These are phyloP conservation scores for Chelonus formosanus DNA, from an alignment of 2,888 invertebrate genomes.

Conservation along the genomic window DNA sequence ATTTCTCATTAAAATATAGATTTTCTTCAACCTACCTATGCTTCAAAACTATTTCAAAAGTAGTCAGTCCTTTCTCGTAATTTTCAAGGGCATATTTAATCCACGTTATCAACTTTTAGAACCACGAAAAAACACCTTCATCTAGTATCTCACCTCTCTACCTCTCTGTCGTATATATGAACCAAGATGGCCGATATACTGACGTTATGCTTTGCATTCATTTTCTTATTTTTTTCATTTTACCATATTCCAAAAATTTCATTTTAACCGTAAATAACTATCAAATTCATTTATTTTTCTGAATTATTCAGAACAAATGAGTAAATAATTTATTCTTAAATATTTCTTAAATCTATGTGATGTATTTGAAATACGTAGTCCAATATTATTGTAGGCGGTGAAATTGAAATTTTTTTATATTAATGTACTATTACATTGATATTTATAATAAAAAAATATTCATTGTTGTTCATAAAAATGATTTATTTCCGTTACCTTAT, in stretches of 20 bases:
- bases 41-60: background rate
- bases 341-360: too few relatives aligned
- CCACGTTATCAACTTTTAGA: slow-evolving; percentile 26
- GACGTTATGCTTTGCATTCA: slow-evolving; percentile 42
- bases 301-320: too few relatives aligned
- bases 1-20: background rate
- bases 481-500: too few relatives aligned
- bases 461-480: too few relatives aligned
- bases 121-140: slow-evolving; percentile 21
- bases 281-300: background rate
- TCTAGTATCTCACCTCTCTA: slow-evolving; percentile 25
- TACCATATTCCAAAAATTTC: background rate
- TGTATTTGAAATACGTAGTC: too few relatives aligned
- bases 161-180: slow-evolving; percentile 18
- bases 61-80: slow-evolving; percentile 23
- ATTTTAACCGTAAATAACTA: background rate
- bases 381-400: too few relatives aligned
- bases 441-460: too few relatives aligned
- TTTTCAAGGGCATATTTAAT: slow-evolving; percentile 39
- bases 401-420: too few relatives aligned
- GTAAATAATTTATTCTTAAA: too few relatives aligned
- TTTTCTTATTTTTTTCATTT: background rate
- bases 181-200: slow-evolving; percentile 51
- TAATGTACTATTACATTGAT: too few relatives aligned
- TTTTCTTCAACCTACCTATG: slow-evolving; percentile 6